Evolutionary conservation across 2,113 vertebrate genomes (phyloP).

Genomic region (Amphilophus citrinellus): DNA sequence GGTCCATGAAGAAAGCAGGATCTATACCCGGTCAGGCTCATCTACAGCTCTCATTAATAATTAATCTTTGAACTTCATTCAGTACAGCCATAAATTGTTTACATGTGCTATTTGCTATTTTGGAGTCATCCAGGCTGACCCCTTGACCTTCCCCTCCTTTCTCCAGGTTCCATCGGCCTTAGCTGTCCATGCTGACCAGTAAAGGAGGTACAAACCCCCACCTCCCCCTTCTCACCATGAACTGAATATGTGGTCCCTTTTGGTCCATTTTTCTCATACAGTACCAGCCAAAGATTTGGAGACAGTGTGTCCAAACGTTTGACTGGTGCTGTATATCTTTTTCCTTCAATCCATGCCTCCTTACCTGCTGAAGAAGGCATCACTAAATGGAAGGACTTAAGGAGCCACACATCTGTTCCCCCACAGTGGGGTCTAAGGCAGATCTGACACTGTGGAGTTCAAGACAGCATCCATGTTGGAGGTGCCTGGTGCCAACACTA

Average conservation of each 20-base stretch:
- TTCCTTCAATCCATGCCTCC: constrained; percentile 10
- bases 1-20: constrained; percentile 94
- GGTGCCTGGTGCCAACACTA: constrained; percentile 56
- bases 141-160: background rate
- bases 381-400: constrained; percentile 24
- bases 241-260: background rate
- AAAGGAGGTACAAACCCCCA: background rate
- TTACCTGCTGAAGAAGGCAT: background rate
- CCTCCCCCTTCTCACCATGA: background rate
- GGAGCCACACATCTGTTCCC: constrained; percentile 12
- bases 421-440: background rate
- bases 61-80: constrained; percentile 18
- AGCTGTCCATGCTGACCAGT: constrained; percentile 43
- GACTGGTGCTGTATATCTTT: background rate
- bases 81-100: background rate
- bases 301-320: too few relatives aligned
- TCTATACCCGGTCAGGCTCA: constrained; percentile 90
- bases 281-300: too few relatives aligned
- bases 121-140: background rate
- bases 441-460: background rate
- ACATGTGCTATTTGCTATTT: background rate
- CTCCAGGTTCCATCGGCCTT: constrained; percentile 93
- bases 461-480: constrained; percentile 14
- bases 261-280: background rate
- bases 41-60: background rate